Evolutionary conservation across 2,888 invertebrate genomes (phyloP), one percentile per base, ranked within the genome.

Genomic region (Caenorhabditis zanzibari): DNA sequence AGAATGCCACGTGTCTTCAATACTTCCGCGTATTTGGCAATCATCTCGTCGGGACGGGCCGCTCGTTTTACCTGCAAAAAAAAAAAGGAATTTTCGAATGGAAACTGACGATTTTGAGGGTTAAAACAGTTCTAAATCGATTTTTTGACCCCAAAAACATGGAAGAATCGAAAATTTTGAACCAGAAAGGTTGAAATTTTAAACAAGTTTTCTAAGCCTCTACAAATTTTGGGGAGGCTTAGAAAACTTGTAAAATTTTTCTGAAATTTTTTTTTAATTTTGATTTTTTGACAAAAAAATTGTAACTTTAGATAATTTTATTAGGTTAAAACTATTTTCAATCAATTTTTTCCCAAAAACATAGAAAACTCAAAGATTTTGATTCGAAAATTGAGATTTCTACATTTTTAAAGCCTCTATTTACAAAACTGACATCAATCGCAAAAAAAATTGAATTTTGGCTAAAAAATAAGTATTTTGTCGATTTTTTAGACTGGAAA

Each of bases 1-100:
- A 88, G 22, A 54, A 86, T 58, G 26, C 88, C 88, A 47, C 76
- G 71, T 41, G 85, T 82, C 66, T 68, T 68, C 44, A 88, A 52
- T 12, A 86, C 44, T 32, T 84, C 82, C 16, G 82, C 79, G 66
- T 88, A 88, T 69, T 83, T 84, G 19, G 79, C 61, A 19, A 82
- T 71, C 56, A 79, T 58, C 22, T 79, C 74, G 35, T 79, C 74
- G 19, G 79, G 77, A 22, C 76, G 76, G 14, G 32, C 28, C 22
- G 63, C 22, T 6, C 77, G 52, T 54, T 77, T 77, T 28, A 77
- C 76, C 76, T 77, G 68, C 7, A 59, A 68, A n/a, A 47, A 41
- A 59, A 32, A 32, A 32, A 32, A 32, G 32, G 6, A 47, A 52
- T 52, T 52, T 52, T 52, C 1, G 6, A 4, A 5, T 12, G 7